These are phyloP conservation scores for Orbicella faveolata DNA, from an alignment of 64 coral and sea anemone genomes.

Conservation along the genomic window DNA sequence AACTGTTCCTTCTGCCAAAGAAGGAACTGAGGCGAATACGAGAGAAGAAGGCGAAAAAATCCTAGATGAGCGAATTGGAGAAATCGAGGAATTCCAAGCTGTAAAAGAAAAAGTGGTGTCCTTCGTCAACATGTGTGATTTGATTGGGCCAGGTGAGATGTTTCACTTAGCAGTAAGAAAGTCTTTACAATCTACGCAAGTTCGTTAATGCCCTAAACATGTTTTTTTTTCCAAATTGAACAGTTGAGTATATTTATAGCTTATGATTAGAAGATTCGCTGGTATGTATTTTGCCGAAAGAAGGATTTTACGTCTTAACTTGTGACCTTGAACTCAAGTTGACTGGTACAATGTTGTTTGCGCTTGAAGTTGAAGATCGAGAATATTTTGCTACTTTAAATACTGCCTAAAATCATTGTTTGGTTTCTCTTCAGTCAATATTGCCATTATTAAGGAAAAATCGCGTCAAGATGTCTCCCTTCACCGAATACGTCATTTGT, in stretches of 20 bases:
- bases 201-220: neutral
- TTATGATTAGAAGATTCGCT: too few species aligned
- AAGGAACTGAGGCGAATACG: neutral
- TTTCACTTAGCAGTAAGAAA: neutral
- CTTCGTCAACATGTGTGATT: slow-evolving; percentile 11
- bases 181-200: too few species aligned
- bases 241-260: too few species aligned
- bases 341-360: neutral
- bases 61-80: slow-evolving; percentile 7
- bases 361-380: neutral
- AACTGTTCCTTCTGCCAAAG: neutral
- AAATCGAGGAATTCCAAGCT: neutral
- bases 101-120: neutral
- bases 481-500: neutral
- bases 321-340: too few species aligned
- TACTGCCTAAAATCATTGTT: neutral
- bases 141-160: slow-evolving; percentile 6
- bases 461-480: neutral
- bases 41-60: neutral
- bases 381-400: neutral
- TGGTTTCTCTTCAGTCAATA: slow-evolving; percentile 7
- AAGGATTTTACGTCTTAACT: too few species aligned
- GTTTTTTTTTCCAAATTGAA: too few species aligned
- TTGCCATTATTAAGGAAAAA: neutral
- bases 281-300: too few species aligned